phyloP scores from a whole-genome alignment of 2,113 vertebrate species.

The Cryptomyrus ogoouensis region DNA sequence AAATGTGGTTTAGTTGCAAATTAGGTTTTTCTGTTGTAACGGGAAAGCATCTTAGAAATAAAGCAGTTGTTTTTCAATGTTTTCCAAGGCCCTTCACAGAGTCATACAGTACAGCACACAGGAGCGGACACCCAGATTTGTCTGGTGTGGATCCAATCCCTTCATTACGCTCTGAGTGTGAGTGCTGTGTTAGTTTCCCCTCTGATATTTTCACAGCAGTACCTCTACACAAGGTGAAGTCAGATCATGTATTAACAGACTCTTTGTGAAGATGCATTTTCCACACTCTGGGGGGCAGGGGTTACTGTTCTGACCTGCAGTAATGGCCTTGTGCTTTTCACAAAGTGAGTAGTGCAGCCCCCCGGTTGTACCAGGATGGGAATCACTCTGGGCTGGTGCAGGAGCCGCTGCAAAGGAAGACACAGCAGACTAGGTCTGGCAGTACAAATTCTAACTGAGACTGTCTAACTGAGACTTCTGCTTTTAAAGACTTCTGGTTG shows the following conservation, averaged over 20 bases:
- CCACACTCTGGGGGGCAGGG: neutral
- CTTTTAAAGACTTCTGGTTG: slow-evolving; percentile 36
- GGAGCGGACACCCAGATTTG: neutral
- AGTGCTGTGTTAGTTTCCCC: neutral
- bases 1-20: neutral
- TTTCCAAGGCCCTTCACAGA: neutral
- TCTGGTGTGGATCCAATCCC: neutral
- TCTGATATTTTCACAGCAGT: neutral
- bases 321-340: neutral
- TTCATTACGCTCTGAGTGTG: too few relatives aligned
- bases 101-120: neutral
- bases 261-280: neutral
- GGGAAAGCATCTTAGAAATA: neutral
- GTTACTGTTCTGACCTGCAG: neutral
- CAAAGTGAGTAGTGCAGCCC: neutral
- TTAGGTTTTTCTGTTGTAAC: neutral
- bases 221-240: slow-evolving; percentile 12
- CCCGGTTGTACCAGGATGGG: neutral
- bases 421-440: slow-evolving; percentile 39
- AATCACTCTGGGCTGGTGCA: slow-evolving; percentile 36
- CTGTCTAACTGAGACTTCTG: slow-evolving; percentile 43
- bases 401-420: slow-evolving; percentile 33
- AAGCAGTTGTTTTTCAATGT: neutral
- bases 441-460: slow-evolving; percentile 39
- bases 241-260: neutral